Base-by-base conservation (phyloP, 2,797 vertebrate species). In the Bradypus variegatus region DNA sequence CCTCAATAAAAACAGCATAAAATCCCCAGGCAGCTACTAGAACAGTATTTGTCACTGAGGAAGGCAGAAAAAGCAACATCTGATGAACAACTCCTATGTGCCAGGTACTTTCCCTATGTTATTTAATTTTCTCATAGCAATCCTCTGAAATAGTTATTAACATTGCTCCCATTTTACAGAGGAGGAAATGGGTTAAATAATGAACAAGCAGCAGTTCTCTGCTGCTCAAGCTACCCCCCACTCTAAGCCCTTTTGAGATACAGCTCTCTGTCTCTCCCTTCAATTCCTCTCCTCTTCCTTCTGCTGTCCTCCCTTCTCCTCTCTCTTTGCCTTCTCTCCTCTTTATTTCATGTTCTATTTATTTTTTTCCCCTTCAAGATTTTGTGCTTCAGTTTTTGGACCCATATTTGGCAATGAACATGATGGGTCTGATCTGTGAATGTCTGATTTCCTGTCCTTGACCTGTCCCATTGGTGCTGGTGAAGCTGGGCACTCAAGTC, bases 21-120 rank as follows among this genome's bases (percentile, higher is more conserved):
- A 86, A 55, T 91, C 67, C 38, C 12, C 18, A 88, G 41, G 79
- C 12, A 86, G 62, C 38, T 87, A 45, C 36, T 91, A 33, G 64
- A 89, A 48, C 33, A 87, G 53, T 76, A 10, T n/a, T 77, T 86
- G 65, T 77, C 81, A 69, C 36, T 76, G 60, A 86, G 72, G 45
- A 94, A 93, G 82, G 33, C 15, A 85, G 67, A 91, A 94, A 94
- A 91, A 72, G 8, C 64, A 81, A 84, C 45, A 82, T 77, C 75
- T 91, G 64, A 89, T 38, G 27, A 94, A 25, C 25, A 67, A 53
- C 18, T 79, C 50, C 25, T 64, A 41, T 23, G 8, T 70, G 31
- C 69, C 11, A n/a, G 19, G 25, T 76, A 70, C 36, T 69, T 77
- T 90, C 48, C 76, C 80, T 92, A 1, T 29, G 10, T 36, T 88